A percentile compares a stretch with the other conserved stretches of the same genome.
Conservation (phyloP, 2,888 invertebrate species). For the Microctonus brassicae region DNA sequence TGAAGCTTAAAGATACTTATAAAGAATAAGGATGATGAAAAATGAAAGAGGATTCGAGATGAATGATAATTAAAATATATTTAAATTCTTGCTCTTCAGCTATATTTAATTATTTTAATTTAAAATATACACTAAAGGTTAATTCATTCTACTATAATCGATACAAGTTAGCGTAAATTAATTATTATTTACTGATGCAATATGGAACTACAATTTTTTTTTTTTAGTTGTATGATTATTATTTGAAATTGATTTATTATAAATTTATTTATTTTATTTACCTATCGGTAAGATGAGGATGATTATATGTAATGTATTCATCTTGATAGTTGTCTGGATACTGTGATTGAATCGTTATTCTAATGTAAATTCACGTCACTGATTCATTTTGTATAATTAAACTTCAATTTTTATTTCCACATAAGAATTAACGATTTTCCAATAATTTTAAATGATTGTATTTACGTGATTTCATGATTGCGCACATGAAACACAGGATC, state of each 20-base stretch:
- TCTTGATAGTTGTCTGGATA: neutral
- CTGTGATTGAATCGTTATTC: no score
- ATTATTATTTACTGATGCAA: no score
- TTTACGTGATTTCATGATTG: conserved; percentile 29
- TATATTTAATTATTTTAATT: neutral
- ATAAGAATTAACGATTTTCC: neutral
- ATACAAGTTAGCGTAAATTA: no score
- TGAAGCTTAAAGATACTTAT: neutral
- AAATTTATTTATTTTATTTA: neutral
- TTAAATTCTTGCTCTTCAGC: neutral
- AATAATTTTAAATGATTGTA: neutral
- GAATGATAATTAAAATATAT: neutral
- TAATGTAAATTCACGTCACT: neutral
- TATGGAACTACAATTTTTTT: neutral
- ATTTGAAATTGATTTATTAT: neutral
- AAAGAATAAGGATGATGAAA: conserved; percentile 13
- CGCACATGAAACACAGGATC: conserved; percentile 21
- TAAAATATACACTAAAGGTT: conserved; percentile 13
- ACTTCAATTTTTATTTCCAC: neutral
- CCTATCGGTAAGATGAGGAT: conserved; percentile 6
- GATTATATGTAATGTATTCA: conserved; percentile 12
- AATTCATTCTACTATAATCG: no score
- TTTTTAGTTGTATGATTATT: conserved; percentile 1
- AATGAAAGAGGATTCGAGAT: conserved; percentile 14
- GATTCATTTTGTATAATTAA: neutral